Evolutionary conservation across 2,797 vertebrate species (phyloP), one percentile per base, ranked within the genome.

Genomic region (Sebastes cheni): DNA sequence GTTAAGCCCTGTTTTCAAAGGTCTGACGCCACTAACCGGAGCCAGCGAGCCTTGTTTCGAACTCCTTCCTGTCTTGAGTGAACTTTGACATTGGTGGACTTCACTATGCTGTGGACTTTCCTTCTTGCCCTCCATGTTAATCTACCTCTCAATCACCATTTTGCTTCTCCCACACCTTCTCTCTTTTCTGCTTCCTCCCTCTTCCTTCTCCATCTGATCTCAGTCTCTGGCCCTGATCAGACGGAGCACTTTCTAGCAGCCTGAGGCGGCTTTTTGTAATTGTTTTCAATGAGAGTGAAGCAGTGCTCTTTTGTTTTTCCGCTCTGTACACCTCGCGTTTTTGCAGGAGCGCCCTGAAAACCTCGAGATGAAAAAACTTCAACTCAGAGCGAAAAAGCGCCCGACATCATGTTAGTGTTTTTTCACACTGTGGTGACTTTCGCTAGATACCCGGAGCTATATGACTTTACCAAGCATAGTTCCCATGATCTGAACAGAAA

Each of bases 21-120:
- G 72, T 85, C 79, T 80, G 72, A 65, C 42, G 62, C 77, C 10
- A 62, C 67, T 85, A 80, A 84, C 67, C 22, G 8, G 65, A 90
- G 67, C 60, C 69, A 75, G 46, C 50, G 67, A 82, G 73, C 85
- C 36, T 62, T 1, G 58, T 87, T 88, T 86, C 75, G 83, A 92
- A 72, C 56, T 71, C 76, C 76, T 67, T 72, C 79, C 74, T 75
- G 42, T 74, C 79, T 72, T n/a, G 5, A 9, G 67, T 91, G 89
- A 94, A 92, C 92, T 89, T 80, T 86, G 81, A 83, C 85, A 89
- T 72, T 12, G 50, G 67, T 64, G 70, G 70, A 81, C 83, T 90
- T 89, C 74, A 76, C 69, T 69, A 29, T 67, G 29, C 72, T 75
- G n/a, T 23, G 58, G 66, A 87, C 82, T 79, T 79, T 84, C 66